phyloP scores from a whole-genome alignment of 2,888 invertebrate species.

The Opisthograptis luteolata region DNA sequence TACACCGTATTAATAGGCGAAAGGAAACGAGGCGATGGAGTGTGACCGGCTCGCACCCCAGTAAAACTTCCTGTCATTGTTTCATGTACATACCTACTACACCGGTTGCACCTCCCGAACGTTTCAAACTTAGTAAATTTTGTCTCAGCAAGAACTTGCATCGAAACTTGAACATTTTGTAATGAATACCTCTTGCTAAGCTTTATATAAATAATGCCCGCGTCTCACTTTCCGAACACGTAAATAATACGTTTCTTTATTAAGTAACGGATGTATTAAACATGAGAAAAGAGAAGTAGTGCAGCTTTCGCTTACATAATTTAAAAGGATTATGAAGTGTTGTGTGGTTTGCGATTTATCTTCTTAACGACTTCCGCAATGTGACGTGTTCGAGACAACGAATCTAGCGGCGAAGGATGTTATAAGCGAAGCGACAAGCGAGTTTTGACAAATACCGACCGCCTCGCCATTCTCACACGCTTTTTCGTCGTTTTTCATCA shows the following conservation, averaged over 20 bases:
- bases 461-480: constrained; percentile 50
- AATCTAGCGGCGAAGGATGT: constrained; percentile 29
- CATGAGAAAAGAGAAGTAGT: constrained; percentile 46
- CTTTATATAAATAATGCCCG: constrained; percentile 31
- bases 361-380: constrained; percentile 75
- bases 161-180: constrained; percentile 49
- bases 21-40: constrained; percentile 35
- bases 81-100: constrained; percentile 56
- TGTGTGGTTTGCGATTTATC: constrained; percentile 72
- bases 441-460: constrained; percentile 12
- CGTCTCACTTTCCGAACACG: constrained; percentile 17
- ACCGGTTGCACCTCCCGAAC: constrained; percentile 62
- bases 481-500: constrained; percentile 80
- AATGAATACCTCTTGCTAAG: constrained; percentile 31
- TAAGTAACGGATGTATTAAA: constrained; percentile 40
- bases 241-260: constrained; percentile 34
- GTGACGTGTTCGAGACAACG: constrained; percentile 55
- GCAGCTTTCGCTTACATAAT: constrained; percentile 56
- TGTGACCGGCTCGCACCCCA: constrained; percentile 37
- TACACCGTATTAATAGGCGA: constrained; percentile 48
- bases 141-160: constrained; percentile 49
- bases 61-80: constrained; percentile 67
- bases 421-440: constrained; percentile 28
- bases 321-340: constrained; percentile 70
- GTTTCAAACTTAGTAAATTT: constrained; percentile 63